These are phyloP conservation scores for Euleptes europaea DNA, from an alignment of 2,113 vertebrate genomes.

Conservation along the genomic window DNA sequence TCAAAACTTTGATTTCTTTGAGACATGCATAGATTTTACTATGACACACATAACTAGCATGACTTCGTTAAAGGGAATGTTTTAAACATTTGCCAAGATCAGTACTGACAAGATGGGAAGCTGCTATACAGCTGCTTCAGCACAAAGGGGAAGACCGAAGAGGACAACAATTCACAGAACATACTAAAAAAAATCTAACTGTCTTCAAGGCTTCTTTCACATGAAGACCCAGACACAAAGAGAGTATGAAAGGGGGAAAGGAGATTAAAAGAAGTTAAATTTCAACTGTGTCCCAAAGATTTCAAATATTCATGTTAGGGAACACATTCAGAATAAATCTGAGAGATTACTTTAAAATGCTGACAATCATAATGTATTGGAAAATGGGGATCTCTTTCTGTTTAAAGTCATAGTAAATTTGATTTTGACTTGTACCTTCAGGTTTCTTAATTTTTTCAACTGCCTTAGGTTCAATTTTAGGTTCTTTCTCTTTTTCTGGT, in stretches of 20 bases:
- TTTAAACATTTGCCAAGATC: constrained; percentile 1
- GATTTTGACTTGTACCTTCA: constrained; percentile 75
- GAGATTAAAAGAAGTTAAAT: background rate
- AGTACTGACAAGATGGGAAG: constrained; percentile 18
- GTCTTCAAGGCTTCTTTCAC: constrained; percentile 1
- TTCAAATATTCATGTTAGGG: background rate
- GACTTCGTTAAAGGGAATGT: background rate
- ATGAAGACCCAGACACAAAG: background rate
- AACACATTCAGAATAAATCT: background rate
- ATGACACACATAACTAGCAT: background rate
- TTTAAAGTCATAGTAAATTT: constrained; percentile 8
- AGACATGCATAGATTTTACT: background rate
- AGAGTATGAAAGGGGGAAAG: background rate
- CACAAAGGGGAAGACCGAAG: background rate
- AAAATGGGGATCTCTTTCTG: background rate
- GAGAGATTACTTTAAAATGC: background rate
- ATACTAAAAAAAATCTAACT: constrained; percentile 6
- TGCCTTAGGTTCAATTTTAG: constrained; percentile 77
- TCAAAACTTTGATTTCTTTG: constrained; percentile 8
- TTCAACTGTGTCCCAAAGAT: background rate
- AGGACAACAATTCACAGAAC: background rate
- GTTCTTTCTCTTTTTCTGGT: constrained; percentile 76
- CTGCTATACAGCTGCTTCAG: background rate
- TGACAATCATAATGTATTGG: background rate
- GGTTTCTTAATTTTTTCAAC: constrained; percentile 80